A percentile compares a stretch with the other conserved stretches of the same genome.
Conservation (phyloP, 1,140 invertebrate genomes). For the Hermetia illucens region DNA sequence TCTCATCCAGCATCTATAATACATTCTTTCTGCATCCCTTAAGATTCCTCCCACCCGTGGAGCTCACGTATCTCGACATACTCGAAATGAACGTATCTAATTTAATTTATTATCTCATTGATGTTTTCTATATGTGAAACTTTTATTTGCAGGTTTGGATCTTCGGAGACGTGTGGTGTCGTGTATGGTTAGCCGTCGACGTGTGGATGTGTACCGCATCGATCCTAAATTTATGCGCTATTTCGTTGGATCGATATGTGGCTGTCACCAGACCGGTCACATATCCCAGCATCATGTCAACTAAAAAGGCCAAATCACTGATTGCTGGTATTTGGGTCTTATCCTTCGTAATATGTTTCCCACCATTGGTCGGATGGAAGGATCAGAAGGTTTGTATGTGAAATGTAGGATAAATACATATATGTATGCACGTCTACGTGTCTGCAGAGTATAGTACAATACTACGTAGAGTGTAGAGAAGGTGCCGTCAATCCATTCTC, state of each 20-base stretch:
- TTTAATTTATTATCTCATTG: too few relatives aligned
- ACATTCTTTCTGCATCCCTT: too few relatives aligned
- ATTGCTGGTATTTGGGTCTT: slow-evolving; percentile 87
- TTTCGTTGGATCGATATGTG: slow-evolving; percentile 86
- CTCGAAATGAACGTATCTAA: too few relatives aligned
- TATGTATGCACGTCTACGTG: too few relatives aligned
- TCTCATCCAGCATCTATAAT: too few relatives aligned
- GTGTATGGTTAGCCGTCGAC: slow-evolving; percentile 84
- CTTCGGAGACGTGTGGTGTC: slow-evolving; percentile 83
- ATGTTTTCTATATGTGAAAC: too few relatives aligned
- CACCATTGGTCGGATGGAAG: slow-evolving; percentile 88
- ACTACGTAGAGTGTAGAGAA: too few relatives aligned
- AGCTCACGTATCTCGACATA: too few relatives aligned
- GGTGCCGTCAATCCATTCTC: too few relatives aligned
- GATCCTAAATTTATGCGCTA: slow-evolving; percentile 84
- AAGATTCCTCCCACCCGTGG: too few relatives aligned
- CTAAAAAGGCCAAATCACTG: slow-evolving; percentile 69
- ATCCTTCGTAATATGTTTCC: slow-evolving; percentile 93
- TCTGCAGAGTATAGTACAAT: too few relatives aligned
- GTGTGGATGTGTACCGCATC: slow-evolving; percentile 94
- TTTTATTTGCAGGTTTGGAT: slow-evolving; percentile 80
- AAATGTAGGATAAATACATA: neutral
- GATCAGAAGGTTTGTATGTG: slow-evolving; percentile 49
- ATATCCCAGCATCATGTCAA: slow-evolving; percentile 88
- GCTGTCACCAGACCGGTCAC: slow-evolving; percentile 86